A percentile compares a stretch with the other conserved stretches of the same genome.
These are phyloP conservation scores for Alligator sinensis DNA, from an alignment of 2,113 vertebrate genomes.

Conservation along the genomic window DNA sequence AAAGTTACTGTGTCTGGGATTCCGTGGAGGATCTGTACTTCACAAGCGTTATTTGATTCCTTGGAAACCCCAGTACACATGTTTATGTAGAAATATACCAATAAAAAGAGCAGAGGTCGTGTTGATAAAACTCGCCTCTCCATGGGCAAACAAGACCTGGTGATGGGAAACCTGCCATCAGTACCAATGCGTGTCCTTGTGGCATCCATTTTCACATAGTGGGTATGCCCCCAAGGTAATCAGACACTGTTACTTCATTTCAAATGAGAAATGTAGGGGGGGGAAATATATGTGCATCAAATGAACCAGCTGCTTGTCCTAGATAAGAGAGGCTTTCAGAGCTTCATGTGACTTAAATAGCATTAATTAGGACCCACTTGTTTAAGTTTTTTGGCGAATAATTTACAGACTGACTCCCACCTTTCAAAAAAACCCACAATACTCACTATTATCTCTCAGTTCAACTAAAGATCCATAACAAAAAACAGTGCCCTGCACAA, in stretches of 20 bases:
- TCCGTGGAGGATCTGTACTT: conserved; percentile 12
- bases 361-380: rapidly evolving
- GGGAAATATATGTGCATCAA: rapidly evolving
- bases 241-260: rapidly evolving
- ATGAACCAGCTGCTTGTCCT: rapidly evolving
- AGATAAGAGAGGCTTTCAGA: neutral
- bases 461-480: neutral
- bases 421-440: neutral
- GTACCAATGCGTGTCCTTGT: rapidly evolving
- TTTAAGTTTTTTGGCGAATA: neutral
- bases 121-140: rapidly evolving
- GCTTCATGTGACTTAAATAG: rapidly evolving
- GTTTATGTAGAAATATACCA: neutral
- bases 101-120: neutral
- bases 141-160: rapidly evolving
- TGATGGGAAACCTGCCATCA: neutral
- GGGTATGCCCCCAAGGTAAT: rapidly evolving
- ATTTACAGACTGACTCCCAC: neutral
- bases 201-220: neutral
- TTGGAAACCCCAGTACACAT: neutral
- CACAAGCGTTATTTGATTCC: neutral
- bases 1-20: conserved; percentile 29
- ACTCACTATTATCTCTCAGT: neutral
- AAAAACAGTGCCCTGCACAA: rapidly evolving
- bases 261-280: neutral